Evolutionary conservation across 2,113 vertebrate genomes (phyloP).

Genomic region (Lampris incognitus): DNA sequence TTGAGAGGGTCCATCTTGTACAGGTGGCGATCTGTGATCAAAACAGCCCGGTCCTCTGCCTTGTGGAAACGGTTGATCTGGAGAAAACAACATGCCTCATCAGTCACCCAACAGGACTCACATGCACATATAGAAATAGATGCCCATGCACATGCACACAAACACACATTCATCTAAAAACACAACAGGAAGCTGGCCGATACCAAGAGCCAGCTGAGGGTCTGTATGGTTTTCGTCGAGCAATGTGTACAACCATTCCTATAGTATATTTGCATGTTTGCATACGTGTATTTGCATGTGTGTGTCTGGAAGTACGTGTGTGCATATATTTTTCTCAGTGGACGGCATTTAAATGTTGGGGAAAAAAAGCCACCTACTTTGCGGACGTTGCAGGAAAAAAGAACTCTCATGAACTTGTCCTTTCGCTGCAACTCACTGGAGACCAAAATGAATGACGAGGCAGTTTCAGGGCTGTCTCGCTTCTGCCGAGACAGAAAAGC

Average conservation of each 20-base stretch:
- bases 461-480: conserved; percentile 84
- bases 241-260: not conserved
- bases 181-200: conserved; percentile 26
- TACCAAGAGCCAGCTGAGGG: conserved; percentile 1
- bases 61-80: conserved; percentile 98
- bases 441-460: conserved; percentile 87
- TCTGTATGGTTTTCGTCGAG: not conserved
- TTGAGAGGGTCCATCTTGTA: conserved; percentile 98
- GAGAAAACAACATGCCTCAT: conserved; percentile 61
- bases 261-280: not conserved
- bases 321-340: not conserved
- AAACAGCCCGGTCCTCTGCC: conserved; percentile 91
- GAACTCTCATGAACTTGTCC: conserved; percentile 96
- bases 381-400: conserved; percentile 96
- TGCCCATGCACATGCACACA: not conserved
- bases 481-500: conserved; percentile 78
- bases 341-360: not conserved
- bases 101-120: conserved; percentile 36
- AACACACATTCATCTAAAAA: conserved; percentile 2
- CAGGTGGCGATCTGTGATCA: conserved; percentile 96
- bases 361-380: conserved; percentile 83
- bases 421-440: conserved; percentile 94
- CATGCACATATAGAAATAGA: no score
- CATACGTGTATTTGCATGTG: conserved; percentile 2
- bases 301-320: conserved; percentile 5